phyloP scores from a whole-genome alignment of 37 sponge, comb jelly and placozoan species.

The Halichondria panicea region DNA sequence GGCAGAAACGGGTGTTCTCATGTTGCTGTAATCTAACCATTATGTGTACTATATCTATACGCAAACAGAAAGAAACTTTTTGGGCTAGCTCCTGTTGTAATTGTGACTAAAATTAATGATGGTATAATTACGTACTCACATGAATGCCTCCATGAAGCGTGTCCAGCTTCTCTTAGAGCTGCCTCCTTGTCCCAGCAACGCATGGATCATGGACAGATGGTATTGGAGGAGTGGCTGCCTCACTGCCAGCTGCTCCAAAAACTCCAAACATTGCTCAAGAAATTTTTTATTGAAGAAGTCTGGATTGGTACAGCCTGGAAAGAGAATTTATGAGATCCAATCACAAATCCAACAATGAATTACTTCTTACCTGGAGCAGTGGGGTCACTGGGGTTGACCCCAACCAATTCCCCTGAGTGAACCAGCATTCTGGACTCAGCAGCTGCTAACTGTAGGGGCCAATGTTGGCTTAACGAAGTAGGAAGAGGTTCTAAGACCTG shows the following conservation, averaged over 20 bases:
- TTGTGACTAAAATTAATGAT: too few relatives aligned
- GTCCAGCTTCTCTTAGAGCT: constrained; percentile 16
- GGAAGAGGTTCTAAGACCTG: background rate
- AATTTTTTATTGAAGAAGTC: background rate
- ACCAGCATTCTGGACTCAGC: constrained; percentile 23
- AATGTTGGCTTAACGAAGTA: background rate
- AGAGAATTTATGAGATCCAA: background rate
- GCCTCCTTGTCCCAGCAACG: constrained; percentile 3
- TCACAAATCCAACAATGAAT: background rate
- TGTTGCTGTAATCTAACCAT: too few relatives aligned
- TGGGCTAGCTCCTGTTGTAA: too few relatives aligned
- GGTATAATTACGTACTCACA: too few relatives aligned
- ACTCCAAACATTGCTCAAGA: constrained; percentile 34
- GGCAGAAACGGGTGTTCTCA: too few relatives aligned
- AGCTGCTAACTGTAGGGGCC: constrained; percentile 40
- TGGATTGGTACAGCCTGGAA: background rate
- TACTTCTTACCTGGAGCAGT: background rate
- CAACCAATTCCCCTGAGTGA: constrained; percentile 26
- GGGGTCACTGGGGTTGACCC: background rate
- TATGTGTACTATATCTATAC: too few relatives aligned
- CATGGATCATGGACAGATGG: constrained; percentile 36
- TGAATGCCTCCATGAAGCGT: background rate
- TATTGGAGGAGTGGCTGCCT: constrained; percentile 29
- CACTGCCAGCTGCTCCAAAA: background rate
- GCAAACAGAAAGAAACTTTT: too few relatives aligned